Evolutionary conservation across 2,888 invertebrate species (phyloP).

Genomic region (Eurois occulta): DNA sequence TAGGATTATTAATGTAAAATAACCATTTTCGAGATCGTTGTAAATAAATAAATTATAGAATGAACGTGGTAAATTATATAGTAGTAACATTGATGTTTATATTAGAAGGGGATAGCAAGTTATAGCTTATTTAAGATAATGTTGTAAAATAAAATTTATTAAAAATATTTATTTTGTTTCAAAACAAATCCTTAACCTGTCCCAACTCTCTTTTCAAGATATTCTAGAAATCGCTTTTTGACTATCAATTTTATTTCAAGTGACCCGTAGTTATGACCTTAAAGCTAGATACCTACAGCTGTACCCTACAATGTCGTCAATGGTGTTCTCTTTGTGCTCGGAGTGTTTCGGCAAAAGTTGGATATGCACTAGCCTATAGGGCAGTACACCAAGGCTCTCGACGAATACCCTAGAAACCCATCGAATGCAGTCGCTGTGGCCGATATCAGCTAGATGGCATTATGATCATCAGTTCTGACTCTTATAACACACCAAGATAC

Average conservation of each 20-base stretch:
- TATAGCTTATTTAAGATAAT: slow-evolving; percentile 71
- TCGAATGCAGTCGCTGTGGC: no score
- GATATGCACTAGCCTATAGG: no score
- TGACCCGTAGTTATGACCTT: background rate
- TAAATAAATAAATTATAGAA: slow-evolving; percentile 71
- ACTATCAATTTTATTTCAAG: background rate
- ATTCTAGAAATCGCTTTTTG: background rate
- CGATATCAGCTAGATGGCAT: no score
- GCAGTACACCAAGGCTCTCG: no score
- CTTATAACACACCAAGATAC: background rate
- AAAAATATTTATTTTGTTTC: slow-evolving; percentile 35
- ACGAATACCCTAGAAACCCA: no score
- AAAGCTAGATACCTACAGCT: no score
- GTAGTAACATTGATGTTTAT: slow-evolving; percentile 78
- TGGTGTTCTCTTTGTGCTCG: no score
- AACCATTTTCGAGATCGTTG: slow-evolving; percentile 60
- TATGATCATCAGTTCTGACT: no score
- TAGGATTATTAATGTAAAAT: slow-evolving; percentile 55
- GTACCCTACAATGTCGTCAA: no score
- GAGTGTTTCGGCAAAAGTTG: no score
- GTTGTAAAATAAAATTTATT: slow-evolving; percentile 79
- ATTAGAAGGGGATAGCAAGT: slow-evolving; percentile 69
- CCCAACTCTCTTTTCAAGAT: background rate
- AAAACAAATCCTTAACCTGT: background rate
- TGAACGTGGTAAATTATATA: slow-evolving; percentile 62